Evolutionary conservation across 1,140 invertebrate species (phyloP).

Genomic region (Drosophila guanche): DNA sequence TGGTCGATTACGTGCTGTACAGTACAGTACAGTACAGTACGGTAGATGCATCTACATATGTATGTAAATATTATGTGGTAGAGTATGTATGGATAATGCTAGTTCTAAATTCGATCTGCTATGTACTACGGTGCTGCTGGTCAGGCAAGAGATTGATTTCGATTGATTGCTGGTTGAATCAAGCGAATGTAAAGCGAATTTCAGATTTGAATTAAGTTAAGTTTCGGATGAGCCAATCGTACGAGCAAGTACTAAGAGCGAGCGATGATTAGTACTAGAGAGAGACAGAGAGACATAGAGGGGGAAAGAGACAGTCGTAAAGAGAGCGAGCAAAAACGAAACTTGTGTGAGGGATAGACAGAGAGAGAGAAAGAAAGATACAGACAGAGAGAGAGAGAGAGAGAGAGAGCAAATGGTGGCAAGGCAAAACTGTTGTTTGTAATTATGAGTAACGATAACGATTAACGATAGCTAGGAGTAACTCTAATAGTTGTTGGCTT

Average conservation of each 20-base stretch:
- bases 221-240: conserved; percentile 18
- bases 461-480: conserved; percentile 51
- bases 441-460: conserved; percentile 41
- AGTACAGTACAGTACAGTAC: background rate
- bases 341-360: conserved; percentile 18
- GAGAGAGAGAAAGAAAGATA: conserved; percentile 24
- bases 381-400: conserved; percentile 29
- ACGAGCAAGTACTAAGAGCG: conserved; percentile 22
- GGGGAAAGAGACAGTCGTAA: conserved; percentile 16
- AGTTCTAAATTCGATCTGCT: conserved; percentile 33
- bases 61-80: background rate
- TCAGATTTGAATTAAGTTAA: conserved; percentile 3
- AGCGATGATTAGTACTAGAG: conserved; percentile 32
- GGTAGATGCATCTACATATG: conserved; percentile 3
- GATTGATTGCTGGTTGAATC: conserved; percentile 9
- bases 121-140: conserved; percentile 27
- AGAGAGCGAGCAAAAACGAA: conserved; percentile 9
- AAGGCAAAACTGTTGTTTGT: conserved; percentile 38
- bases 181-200: conserved; percentile 29
- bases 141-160: conserved; percentile 35
- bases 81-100: conserved; percentile 13
- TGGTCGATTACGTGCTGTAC: conserved; percentile 14
- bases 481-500: conserved; percentile 49
- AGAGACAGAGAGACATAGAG: conserved; percentile 18
- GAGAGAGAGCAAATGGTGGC: conserved; percentile 4